Evolutionary conservation across 2,888 invertebrate genomes (phyloP).

Genomic region (Julus scanicus): DNA sequence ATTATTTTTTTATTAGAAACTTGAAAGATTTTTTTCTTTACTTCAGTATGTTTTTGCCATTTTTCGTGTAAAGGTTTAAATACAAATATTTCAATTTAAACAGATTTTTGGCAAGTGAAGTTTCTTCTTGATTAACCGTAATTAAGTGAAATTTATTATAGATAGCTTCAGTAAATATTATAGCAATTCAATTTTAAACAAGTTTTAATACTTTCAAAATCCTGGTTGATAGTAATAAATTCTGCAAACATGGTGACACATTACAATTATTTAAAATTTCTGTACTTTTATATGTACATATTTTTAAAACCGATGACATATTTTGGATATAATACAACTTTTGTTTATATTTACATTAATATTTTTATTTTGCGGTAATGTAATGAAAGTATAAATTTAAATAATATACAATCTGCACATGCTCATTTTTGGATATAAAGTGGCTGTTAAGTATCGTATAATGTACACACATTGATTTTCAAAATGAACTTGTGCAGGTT

Average conservation of each 20-base stretch:
- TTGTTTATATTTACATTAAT: too few relatives aligned
- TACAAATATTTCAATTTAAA: too few relatives aligned
- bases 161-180: not conserved
- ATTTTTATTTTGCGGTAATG: not conserved
- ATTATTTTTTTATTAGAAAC: not conserved
- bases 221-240: not conserved
- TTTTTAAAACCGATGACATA: not conserved
- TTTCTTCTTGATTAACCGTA: not conserved
- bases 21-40: not conserved
- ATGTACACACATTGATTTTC: too few relatives aligned
- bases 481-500: too few relatives aligned
- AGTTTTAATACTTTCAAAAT: not conserved
- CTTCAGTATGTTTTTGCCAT: not conserved
- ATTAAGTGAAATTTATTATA: not conserved
- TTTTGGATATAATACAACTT: not conserved
- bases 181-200: not conserved
- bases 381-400: not conserved
- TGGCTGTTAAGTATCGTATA: too few relatives aligned
- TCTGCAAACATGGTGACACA: not conserved
- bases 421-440: too few relatives aligned
- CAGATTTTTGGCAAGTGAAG: too few relatives aligned
- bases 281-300: not conserved
- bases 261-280: too few relatives aligned
- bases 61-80: not conserved
- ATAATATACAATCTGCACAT: not conserved